Base-by-base conservation (phyloP, 1,140 invertebrate genomes). In the Leptinotarsa texana region DNA sequence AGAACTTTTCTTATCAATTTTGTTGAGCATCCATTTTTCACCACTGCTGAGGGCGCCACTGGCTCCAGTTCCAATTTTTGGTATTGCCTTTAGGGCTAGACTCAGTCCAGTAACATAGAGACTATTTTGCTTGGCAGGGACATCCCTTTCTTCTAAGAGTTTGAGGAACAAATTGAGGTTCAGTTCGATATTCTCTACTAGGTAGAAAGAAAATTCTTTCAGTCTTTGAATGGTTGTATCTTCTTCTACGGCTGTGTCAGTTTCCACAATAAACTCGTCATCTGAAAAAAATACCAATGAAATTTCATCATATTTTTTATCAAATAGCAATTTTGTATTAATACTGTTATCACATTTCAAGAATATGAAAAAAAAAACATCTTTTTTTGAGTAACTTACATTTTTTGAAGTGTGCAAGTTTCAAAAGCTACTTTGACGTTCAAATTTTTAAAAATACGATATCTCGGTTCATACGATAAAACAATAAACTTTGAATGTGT, bases 1-100 rank as follows among this genome's bases (percentile, higher is more conserved):
- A 3, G 76, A 69, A 24, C 75, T 72, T 15, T 63, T 65, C 49
- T 77, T 75, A 49, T 77, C 76, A 2, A 75, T 72, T 42, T 75
- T 75, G 21, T 72, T 61, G 21, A 72, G 22, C 13, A 75, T 42
- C n/a, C 22, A 65, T 22, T 65, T 65, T 66, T 75, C 74, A 13
- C 69, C 57, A 21, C 47, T 63, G 15, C 33, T 71, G 3, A 75
- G 15, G 24, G 57, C 57, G 13, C 68, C 22, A 24, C 74, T 51
- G 2, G 72, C 21, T 17, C 69, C 74, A 57, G 18, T 48, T 15
- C 74, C 74, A 15, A 72, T 15, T n/a, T 63, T 67, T 18, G 74
- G 74, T 33, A 75, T 65, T 51, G 69, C 22, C 1, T 70, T 42
- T n/a, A 42, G 27, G 4, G 72, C 18, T 27, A 21, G 22, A 42